Evolutionary conservation across 2,113 vertebrate species (phyloP), one percentile per base, ranked within the genome.

Genomic region (Anolis carolinensis): DNA sequence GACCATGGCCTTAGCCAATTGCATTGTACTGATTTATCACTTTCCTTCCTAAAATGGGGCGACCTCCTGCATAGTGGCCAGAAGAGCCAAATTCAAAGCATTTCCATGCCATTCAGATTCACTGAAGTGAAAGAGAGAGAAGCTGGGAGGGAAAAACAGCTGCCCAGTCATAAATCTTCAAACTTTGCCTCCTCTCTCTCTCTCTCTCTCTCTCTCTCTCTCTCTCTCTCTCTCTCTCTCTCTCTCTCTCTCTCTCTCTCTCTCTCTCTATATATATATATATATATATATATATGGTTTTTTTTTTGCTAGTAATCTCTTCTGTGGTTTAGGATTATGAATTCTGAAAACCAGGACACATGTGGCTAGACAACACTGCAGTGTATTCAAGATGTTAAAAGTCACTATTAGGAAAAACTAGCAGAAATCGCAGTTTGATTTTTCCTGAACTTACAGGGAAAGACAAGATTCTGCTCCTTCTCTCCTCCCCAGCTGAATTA

Each of bases 1-100:
- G 93, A 90, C 91, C 55, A 39, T 94, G 94, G 94, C 91, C 92
- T 92, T 92, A 94, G 94, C 94, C 93, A 95, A 93, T 95, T 95
- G 91, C 92, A 91, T 95, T 92, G 90, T 89, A 94, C 94, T 96
- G 96, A 96, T 96, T 96, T 95, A 95, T 95, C 92, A 93, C 88
- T 88, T 79, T 68, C 79, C 79, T 79, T 95, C 73, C 89, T 87
- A 86, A 90, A 91, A 90, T 86, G 90, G 87, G 90, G 84, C 92
- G 93, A 89, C 91, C 85, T 78, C 86, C 87, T 93, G 91, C 82
- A 0, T 87, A 87, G 67, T 87, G 93, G 87, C 88, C 89, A 94
- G 84, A 82, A 76, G 6, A 82, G 88, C 93, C 77, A 82, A 73
- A 25, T 86, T 88, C 93, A 92, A 72, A 94, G 88, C 44, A 30